Conservation (phyloP, 2,888 invertebrate genomes). For the Cacoxenus indagator region DNA sequence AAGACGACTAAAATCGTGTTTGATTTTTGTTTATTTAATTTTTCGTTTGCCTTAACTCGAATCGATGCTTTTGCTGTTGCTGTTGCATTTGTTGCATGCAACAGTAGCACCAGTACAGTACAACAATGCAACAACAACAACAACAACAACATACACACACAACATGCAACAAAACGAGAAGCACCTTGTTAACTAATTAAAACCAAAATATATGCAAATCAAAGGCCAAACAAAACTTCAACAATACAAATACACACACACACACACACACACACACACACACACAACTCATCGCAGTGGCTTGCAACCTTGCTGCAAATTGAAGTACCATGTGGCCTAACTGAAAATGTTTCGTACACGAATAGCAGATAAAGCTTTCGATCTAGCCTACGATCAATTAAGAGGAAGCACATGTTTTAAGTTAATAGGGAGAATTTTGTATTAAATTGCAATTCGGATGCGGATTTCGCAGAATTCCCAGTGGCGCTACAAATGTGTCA, state of each 20-base stretch:
- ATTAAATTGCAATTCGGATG: background rate
- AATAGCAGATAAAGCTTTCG: slow-evolving; percentile 18
- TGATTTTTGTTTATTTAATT: slow-evolving; percentile 46
- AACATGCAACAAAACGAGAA: slow-evolving; percentile 65
- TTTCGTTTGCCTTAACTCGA: slow-evolving; percentile 1
- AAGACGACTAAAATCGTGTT: slow-evolving; percentile 64
- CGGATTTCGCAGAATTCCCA: background rate
- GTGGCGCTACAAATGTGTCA: background rate
- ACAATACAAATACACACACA: slow-evolving; percentile 7
- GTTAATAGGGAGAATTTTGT: background rate
- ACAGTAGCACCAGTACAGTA: slow-evolving; percentile 25
- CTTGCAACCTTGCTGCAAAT: background rate
- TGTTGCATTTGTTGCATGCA: slow-evolving; percentile 47
- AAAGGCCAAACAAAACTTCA: slow-evolving; percentile 46
- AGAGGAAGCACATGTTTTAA: slow-evolving; percentile 20
- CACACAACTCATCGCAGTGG: background rate
- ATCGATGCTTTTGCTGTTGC: too few relatives aligned
- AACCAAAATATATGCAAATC: slow-evolving; percentile 69
- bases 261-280: background rate
- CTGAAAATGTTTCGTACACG: slow-evolving; percentile 10
- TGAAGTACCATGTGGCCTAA: background rate
- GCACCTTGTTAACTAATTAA: slow-evolving; percentile 69
- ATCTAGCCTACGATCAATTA: slow-evolving; percentile 52
- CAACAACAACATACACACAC: slow-evolving; percentile 51
- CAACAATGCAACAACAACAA: slow-evolving; percentile 23